Evolutionary conservation across 2,113 vertebrate species (phyloP), one percentile per base, ranked within the genome.

Genomic region (Synodontis membranacea): DNA sequence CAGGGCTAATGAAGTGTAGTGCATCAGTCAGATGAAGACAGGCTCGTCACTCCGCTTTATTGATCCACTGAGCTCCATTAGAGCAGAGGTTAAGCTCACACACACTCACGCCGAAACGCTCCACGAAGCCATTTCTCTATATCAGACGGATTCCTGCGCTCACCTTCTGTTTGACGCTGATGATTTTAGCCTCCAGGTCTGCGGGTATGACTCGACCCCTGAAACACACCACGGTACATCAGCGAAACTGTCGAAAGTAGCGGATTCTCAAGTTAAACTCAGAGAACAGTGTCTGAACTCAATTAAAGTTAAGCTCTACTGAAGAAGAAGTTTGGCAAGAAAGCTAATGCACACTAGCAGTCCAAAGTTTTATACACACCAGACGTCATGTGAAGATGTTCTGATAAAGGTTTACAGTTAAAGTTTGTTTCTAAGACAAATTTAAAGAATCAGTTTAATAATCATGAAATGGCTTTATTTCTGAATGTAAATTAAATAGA

Each of bases 181-280:
- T 92, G 94, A 99, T 96, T 94, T 99, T 99, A 81, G 97, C 96
- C 90, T 99, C 97, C 92, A 99, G 95, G 92, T 99, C 98, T 88
- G 97, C 95, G 88, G 98, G 98, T 93, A 99, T 99, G 90, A 99
- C 97, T 93, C 98, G 96, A 83, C 98, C 98, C 91, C 98, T 99
- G 90, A 91, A 95, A 96, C 92, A 92, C 84, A 82, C 86, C 17
- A 91, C 88, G 94, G 23, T 54, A 64, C 48, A 86, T 86, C 23
- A 86, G 92, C 37, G 25, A 23, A 39, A 11, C 68, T 10, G 37
- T 42, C 4, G 23, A 72, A 42, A 42, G 37, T 9, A 72, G 2
- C 8, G 17, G 37, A 37, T 37, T 68, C 19, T 68, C 31, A 19
- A 70, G 5, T 31, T 4, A 66, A 34, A 42, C n/a, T 46, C 31